Base-by-base conservation (phyloP, 2,888 invertebrate genomes). In the Leptinotarsa peninsularis region DNA sequence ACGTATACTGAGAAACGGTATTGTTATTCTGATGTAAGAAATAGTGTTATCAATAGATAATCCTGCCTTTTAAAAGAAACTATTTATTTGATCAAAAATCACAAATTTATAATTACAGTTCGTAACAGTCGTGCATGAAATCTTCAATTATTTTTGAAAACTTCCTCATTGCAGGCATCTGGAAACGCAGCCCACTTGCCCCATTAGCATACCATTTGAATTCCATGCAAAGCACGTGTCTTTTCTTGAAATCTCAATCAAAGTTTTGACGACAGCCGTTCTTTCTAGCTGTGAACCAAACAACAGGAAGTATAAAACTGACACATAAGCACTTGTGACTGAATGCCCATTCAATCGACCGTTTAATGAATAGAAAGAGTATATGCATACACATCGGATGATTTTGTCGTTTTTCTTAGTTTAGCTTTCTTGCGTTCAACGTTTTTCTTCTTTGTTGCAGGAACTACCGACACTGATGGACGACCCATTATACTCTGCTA, bases 401-500 rank as follows among this genome's bases (percentile, higher is more conserved):
- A 70, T 58, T 49, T 21, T 49, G 70, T 71, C 63, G 58, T 56
- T 70, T 69, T 66, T 60, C 66, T 50, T 52, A 66, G 70, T 75
- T 71, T 75, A 43, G 21, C 58, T 58, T 58, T n/a, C 43, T 58
- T 18, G 43, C 43, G 21, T 33, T 54, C 17, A 21, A 58, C 49
- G 27, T 66, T 72, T 49, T 21, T 50, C 54, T 66, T 49, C 72
- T 82, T 87, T 86, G 82, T 90, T 90, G n/a, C 90, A 94, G 94
- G 94, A 81, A 92, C 92, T 84, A 89, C 90, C 81, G 94, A 94
- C 88, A 86, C 89, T 67, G 89, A 90, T 81, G 93, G 93, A 84
- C 90, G 92, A 85, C 91, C 93, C 76, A 90, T 94, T 80, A 90
- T 94, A 78, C 90, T 92, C 79, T 92, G 93, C 84, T 91, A 93